Evolutionary conservation across 2,113 vertebrate species (phyloP).

Genomic region (Lepidothrix coronata): DNA sequence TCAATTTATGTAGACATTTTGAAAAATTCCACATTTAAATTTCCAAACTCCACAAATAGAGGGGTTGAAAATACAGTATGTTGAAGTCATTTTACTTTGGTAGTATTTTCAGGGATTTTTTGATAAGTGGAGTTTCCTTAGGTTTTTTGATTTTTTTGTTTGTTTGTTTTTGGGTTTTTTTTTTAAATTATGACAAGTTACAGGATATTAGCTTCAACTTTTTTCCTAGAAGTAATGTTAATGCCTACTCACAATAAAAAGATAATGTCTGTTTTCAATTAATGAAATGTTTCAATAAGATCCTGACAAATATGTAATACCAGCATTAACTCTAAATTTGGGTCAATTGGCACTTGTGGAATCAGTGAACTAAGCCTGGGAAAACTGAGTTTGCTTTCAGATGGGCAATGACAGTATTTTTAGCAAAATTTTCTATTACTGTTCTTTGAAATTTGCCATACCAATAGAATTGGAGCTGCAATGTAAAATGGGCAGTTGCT

Average conservation of each 20-base stretch:
- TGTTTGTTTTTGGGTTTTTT: background rate
- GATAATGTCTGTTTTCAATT: background rate
- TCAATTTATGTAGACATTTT: background rate
- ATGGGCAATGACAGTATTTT: background rate
- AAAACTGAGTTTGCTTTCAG: conserved; percentile 14
- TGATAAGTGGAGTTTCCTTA: background rate
- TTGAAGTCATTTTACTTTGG: background rate
- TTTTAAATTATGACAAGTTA: background rate
- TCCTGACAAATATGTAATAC: background rate
- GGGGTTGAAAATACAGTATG: background rate
- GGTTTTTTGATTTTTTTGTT: background rate
- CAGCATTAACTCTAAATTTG: background rate
- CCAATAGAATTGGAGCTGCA: background rate
- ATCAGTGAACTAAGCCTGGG: background rate
- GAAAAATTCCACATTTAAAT: background rate
- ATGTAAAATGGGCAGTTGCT: background rate
- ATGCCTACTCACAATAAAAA: background rate
- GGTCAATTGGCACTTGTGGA: background rate
- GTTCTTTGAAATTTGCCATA: background rate
- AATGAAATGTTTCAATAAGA: background rate
- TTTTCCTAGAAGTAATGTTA: background rate
- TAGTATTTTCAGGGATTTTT: background rate
- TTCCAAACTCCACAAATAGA: background rate
- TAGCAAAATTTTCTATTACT: background rate
- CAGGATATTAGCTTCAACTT: background rate